Evolutionary conservation across 2,113 vertebrate genomes (phyloP), one percentile per base, ranked within the genome.

Genomic region (Anas platyrhynchos): DNA sequence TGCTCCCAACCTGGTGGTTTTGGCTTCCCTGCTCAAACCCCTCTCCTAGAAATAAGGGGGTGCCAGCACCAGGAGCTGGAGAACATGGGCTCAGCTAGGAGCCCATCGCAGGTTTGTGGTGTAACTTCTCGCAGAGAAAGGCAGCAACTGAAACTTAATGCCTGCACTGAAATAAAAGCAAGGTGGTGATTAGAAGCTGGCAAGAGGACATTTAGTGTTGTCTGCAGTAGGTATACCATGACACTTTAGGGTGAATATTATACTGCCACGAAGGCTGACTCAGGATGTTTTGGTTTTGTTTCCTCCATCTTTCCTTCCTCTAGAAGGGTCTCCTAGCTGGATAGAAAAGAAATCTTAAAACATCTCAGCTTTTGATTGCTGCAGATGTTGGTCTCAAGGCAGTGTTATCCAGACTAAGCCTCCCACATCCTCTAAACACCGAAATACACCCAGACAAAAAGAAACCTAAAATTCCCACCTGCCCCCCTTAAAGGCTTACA

Each of bases 251-350:
- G 31, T n/a, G n/a, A 73, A 59, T 6, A 71, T 36, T 48, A 3
- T 6, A 3, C 25, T 8, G 4, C 9, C 17, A 38, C 16, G 4
- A 82, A 58, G 6, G 16, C 26, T 52, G 13, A 43, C 25, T 81
- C 5, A 2, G 6, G 16, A 3, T 61, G 20, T 1, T 75, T 74
- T 55, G 3, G 3, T 46, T 71, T n/a, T 4, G 3, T 54, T 50
- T 81, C 32, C 11, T 17, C 17, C 6, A 38, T 26, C 69, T 76
- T 46, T 32, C 5, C 11, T 73, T 66, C 38, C 4, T 73, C 62
- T n/a, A 32, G 32, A 46, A 85, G 20, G 20, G 6, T 54, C 21
- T 38, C 62, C 59, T 43, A 69, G 52, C 38, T 52, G 66, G 6
- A 16, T 59, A 9, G 38, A 67, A 63, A 54, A 44, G 16, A 55